phyloP scores from a whole-genome alignment of 2,888 invertebrate genomes.

The Hirtodrosophila confusa region DNA sequence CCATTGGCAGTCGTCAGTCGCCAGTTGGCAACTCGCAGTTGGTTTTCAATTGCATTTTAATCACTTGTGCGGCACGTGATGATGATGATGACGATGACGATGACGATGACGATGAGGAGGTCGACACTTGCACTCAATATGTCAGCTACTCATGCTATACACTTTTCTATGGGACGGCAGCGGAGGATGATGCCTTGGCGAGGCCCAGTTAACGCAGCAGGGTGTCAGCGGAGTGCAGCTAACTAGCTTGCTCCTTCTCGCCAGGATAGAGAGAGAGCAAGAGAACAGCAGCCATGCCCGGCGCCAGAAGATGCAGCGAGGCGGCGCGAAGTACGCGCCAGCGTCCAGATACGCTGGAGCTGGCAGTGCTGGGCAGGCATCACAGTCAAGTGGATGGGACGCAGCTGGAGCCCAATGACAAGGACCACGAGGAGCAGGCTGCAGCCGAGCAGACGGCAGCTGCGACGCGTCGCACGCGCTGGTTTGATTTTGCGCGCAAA shows the following conservation, averaged over 20 bases:
- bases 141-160: too few species aligned
- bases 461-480: slow-evolving; percentile 44
- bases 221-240: neutral
- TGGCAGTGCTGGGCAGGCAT: slow-evolving; percentile 85
- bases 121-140: neutral
- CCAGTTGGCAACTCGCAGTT: too few species aligned
- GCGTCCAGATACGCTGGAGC: slow-evolving; percentile 84
- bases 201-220: neutral
- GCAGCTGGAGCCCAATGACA: neutral
- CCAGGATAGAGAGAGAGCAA: too few species aligned
- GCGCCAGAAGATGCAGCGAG: slow-evolving; percentile 43
- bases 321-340: slow-evolving; percentile 39
- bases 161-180: neutral
- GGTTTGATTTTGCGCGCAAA: slow-evolving; percentile 64
- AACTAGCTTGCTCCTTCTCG: too few species aligned
- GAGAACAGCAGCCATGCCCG: slow-evolving; percentile 69
- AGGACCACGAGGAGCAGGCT: slow-evolving; percentile 5
- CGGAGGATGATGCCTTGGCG: slow-evolving; percentile 14
- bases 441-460: slow-evolving; percentile 1
- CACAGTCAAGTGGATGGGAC: slow-evolving; percentile 43
- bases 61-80: slow-evolving; percentile 1
- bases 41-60: slow-evolving; percentile 38
- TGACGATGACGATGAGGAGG: neutral
- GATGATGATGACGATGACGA: neutral
- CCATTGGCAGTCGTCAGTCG: too few species aligned